Percentiles rank a stretch among this genome's conserved stretches.
These are phyloP conservation scores for Chelonus insularis DNA, from an alignment of 1,140 invertebrate species.

Conservation along the genomic window DNA sequence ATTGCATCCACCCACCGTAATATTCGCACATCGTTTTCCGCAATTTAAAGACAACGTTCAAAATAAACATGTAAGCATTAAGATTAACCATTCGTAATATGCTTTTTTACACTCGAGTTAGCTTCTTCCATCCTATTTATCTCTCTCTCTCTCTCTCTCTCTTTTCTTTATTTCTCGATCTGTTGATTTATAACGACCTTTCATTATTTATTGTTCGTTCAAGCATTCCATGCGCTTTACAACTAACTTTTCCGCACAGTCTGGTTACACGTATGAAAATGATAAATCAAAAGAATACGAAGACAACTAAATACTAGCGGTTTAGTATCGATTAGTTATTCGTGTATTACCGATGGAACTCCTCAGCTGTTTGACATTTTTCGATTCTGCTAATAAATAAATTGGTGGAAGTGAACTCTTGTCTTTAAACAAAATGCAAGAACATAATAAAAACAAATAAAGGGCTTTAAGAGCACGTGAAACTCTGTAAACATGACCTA, in stretches of 20 bases:
- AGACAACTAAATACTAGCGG: no score
- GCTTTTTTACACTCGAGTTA: not conserved
- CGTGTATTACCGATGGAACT: no score
- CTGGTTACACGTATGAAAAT: not conserved
- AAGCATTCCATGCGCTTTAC: not conserved
- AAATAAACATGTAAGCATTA: not conserved
- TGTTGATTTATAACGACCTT: not conserved
- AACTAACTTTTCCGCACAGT: not conserved
- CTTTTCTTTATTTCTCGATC: not conserved
- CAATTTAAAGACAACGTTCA: not conserved
- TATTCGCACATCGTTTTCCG: constrained; percentile 9
- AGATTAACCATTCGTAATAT: not conserved
- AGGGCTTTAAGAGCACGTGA: constrained; percentile 7
- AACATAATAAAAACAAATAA: constrained; percentile 1
- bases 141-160: not conserved
- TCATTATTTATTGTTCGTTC: not conserved
- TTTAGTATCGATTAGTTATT: no score
- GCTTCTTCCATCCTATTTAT: not conserved
- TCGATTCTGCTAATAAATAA: no score
- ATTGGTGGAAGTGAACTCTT: no score
- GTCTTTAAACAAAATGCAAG: not conserved
- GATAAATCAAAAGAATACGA: not conserved
- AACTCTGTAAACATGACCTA: constrained; percentile 31
- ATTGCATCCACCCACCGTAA: not conserved
- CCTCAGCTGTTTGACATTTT: no score